A percentile compares a stretch with the other conserved stretches of the same genome.
Evolutionary conservation across 2,888 invertebrate species (phyloP).

Genomic region (Hydroisotoma schaefferi): DNA sequence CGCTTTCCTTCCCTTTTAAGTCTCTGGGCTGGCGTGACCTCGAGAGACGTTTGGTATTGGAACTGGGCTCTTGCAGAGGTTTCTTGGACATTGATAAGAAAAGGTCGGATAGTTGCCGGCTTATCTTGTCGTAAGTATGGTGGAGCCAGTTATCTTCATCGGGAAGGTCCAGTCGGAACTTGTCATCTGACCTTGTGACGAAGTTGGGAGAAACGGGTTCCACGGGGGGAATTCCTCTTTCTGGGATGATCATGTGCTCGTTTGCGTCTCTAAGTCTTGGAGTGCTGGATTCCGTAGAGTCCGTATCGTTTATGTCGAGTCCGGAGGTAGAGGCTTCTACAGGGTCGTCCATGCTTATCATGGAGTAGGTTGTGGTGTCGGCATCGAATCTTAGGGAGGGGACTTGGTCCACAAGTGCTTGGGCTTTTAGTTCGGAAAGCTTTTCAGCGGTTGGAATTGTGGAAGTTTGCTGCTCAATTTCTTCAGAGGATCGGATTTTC

Average conservation of each 20-base stretch:
- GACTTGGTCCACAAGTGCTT: not conserved
- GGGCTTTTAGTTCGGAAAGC: too few species aligned
- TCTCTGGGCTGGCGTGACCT: not conserved
- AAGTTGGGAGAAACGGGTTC: constrained; percentile 29
- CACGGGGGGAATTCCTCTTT: constrained; percentile 22
- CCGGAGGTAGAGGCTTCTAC: constrained; percentile 12
- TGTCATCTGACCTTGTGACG: constrained; percentile 7
- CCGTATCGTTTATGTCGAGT: not conserved
- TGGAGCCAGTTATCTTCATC: constrained; percentile 7
- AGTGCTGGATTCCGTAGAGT: not conserved
- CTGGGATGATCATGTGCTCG: constrained; percentile 17
- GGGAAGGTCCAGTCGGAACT: constrained; percentile 22
- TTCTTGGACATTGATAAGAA: constrained; percentile 6
- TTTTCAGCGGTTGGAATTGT: too few species aligned
- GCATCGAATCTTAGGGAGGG: not conserved
- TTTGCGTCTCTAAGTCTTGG: constrained; percentile 3
- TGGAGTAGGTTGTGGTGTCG: not conserved
- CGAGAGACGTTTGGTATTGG: not conserved
- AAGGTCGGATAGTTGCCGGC: constrained; percentile 3
- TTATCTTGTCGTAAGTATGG: constrained; percentile 1
- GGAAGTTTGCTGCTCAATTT: not conserved
- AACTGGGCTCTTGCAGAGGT: not conserved
- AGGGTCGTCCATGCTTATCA: not conserved
- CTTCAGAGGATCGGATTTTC: not conserved
- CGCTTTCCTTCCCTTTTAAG: not conserved